Evolutionary conservation across 2,797 vertebrate genomes (phyloP).

Genomic region (Semaprochilodus insignis): DNA sequence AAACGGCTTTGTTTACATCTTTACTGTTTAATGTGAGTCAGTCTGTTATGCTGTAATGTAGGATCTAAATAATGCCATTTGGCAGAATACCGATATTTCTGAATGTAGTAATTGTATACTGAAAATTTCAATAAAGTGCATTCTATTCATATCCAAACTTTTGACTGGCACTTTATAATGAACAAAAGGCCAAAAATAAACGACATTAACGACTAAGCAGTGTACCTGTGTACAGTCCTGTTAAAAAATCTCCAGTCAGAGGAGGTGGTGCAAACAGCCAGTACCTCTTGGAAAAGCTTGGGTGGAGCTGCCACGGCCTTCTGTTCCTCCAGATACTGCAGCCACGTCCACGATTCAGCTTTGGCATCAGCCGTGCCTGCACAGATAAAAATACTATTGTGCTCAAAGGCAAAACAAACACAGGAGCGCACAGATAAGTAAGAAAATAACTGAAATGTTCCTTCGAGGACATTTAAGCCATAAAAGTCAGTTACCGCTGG

Average conservation of each 20-base stretch:
- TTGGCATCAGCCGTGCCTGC: conserved; percentile 83
- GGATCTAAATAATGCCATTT: background rate
- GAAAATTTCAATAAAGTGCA: no score
- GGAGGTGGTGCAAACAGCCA: background rate
- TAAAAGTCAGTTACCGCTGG: no score
- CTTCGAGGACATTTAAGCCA: background rate
- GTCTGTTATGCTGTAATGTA: background rate
- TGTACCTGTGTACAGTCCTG: background rate
- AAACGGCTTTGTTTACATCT: no score
- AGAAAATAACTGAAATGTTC: background rate
- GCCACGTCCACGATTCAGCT: conserved; percentile 92
- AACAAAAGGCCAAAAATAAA: background rate
- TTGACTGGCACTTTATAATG: background rate
- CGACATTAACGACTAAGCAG: background rate
- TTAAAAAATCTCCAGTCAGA: background rate
- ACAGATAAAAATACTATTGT: conserved; percentile 35
- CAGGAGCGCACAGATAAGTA: background rate
- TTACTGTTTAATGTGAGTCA: background rate
- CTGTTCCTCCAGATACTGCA: conserved; percentile 90
- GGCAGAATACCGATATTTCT: background rate
- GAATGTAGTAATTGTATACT: background rate
- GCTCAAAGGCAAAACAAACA: background rate
- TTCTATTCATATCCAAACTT: background rate
- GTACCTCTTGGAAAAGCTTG: conserved; percentile 94
- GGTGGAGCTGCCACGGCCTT: conserved; percentile 88